phyloP scores from a whole-genome alignment of 2,113 vertebrate species.

The Takifugu flavidus region DNA sequence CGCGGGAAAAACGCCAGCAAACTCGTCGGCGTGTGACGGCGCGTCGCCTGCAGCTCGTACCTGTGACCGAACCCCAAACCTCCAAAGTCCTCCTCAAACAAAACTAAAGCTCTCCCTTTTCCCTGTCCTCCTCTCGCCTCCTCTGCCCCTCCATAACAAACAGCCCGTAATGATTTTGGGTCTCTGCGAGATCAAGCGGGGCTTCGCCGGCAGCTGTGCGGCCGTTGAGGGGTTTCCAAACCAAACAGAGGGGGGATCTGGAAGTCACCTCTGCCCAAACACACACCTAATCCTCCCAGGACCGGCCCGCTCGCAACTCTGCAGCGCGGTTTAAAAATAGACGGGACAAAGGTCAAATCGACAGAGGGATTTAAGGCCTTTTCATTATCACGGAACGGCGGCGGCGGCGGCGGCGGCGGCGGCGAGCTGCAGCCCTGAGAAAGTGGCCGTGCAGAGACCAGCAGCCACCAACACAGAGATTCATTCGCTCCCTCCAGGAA shows the following conservation, averaged over 20 bases:
- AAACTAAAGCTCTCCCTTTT: constrained; percentile 32
- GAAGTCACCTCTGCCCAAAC: constrained; percentile 70
- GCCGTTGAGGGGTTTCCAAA: constrained; percentile 57
- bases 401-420: constrained; percentile 3
- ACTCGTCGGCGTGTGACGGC: constrained; percentile 28
- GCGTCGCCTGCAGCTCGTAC: constrained; percentile 15
- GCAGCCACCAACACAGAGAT: no score
- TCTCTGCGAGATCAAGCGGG: constrained; percentile 59
- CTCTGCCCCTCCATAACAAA: constrained; percentile 48
- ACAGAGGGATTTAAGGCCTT: constrained; percentile 75
- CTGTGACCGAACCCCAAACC: constrained; percentile 44
- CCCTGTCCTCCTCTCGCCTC: constrained; percentile 27
- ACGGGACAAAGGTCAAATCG: constrained; percentile 72
- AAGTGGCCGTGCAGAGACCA: constrained; percentile 30
- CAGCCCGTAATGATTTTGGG: constrained; percentile 59
- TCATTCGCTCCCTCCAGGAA: no score
- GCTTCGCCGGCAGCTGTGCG: constrained; percentile 60
- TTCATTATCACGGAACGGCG: constrained; percentile 70
- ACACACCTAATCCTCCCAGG: constrained; percentile 63
- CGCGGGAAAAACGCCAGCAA: no score
- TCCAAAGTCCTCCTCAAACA: constrained; percentile 55
- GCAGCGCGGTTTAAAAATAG: constrained; percentile 69
- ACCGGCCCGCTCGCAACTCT: constrained; percentile 47
- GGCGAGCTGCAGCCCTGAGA: constrained; percentile 53
- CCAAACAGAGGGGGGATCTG: constrained; percentile 64